Percentiles rank a stretch among this genome's conserved stretches.
These are phyloP conservation scores for Peromyscus eremicus DNA, from an alignment of 2,797 vertebrate genomes.

Conservation along the genomic window DNA sequence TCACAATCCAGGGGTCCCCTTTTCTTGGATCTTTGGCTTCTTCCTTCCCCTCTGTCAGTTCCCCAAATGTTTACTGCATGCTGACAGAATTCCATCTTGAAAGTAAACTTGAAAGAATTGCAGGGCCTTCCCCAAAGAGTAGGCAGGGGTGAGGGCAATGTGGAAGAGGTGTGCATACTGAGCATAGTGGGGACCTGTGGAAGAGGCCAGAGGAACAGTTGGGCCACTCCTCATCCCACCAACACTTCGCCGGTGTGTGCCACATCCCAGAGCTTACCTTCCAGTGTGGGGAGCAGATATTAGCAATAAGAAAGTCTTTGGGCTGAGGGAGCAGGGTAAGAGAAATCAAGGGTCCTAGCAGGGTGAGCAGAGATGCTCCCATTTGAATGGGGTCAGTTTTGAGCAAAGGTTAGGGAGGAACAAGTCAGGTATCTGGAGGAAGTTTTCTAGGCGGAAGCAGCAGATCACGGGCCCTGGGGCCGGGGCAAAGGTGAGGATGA, in stretches of 20 bases:
- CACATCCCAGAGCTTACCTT: not conserved
- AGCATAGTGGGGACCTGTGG: not conserved
- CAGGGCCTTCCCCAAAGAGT: not conserved
- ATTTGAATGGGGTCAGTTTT: not conserved
- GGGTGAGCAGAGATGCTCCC: not conserved
- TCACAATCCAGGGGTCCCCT: not conserved
- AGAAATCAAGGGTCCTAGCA: not conserved
- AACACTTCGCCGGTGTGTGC: not conserved
- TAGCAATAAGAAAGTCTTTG: constrained; percentile 4
- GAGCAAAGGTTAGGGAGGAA: constrained; percentile 19
- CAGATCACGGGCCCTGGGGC: not conserved
- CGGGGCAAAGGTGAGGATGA: not conserved
- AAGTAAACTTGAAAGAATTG: not conserved
- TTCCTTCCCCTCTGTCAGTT: not conserved
- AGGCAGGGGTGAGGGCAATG: not conserved
- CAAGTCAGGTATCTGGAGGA: not conserved
- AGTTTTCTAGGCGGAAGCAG: not conserved
- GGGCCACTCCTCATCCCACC: not conserved
- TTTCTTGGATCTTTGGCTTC: not conserved
- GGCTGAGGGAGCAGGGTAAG: not conserved
- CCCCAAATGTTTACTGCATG: not conserved
- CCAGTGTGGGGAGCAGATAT: not conserved
- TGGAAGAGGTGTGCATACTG: not conserved
- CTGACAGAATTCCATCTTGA: not conserved
- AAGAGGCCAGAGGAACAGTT: not conserved